Percentiles rank a stretch among this genome's conserved stretches.
Evolutionary conservation across 2,888 invertebrate species (phyloP).

Genomic region (Phania funesta): DNA sequence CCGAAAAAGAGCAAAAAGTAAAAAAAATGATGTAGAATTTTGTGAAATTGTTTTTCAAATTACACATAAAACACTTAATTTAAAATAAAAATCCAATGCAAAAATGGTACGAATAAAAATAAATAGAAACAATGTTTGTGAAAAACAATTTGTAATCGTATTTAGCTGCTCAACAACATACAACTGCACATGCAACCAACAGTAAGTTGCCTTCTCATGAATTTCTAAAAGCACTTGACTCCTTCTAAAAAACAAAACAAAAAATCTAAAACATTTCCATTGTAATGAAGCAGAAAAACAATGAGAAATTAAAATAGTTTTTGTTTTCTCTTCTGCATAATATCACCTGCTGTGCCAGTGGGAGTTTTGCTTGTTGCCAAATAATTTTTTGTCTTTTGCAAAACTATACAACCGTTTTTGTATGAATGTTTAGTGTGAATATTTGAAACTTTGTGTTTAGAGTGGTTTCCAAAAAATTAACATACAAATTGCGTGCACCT

Average conservation of each 20-base stretch:
- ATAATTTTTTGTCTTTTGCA: not conserved
- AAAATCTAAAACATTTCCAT: slow-evolving; percentile 13
- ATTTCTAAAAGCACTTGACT: slow-evolving; percentile 35
- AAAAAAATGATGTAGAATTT: too few relatives aligned
- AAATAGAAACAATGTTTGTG: too few relatives aligned
- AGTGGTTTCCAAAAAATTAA: slow-evolving; percentile 50
- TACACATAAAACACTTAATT: too few relatives aligned
- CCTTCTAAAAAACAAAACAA: not conserved
- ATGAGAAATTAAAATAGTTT: not conserved
- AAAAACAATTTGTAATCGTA: too few relatives aligned
- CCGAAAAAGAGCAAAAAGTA: too few relatives aligned
- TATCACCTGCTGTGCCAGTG: slow-evolving; percentile 31
- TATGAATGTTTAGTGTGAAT: not conserved
- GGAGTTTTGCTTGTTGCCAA: slow-evolving; percentile 25
- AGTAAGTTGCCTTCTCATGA: slow-evolving; percentile 6
- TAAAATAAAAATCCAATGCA: too few relatives aligned
- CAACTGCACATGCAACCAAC: too few relatives aligned
- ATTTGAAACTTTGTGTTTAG: not conserved
- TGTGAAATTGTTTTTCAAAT: too few relatives aligned
- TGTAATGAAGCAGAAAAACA: slow-evolving; percentile 20
- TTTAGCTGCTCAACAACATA: not conserved
- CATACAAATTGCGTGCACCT: slow-evolving; percentile 62
- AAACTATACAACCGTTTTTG: not conserved
- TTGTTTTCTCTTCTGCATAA: not conserved
- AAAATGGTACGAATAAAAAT: too few relatives aligned